Percentiles rank a stretch among this genome's conserved stretches.
phyloP scores from a whole-genome alignment of 2,113 vertebrate genomes.

The Spermophilus dauricus region DNA sequence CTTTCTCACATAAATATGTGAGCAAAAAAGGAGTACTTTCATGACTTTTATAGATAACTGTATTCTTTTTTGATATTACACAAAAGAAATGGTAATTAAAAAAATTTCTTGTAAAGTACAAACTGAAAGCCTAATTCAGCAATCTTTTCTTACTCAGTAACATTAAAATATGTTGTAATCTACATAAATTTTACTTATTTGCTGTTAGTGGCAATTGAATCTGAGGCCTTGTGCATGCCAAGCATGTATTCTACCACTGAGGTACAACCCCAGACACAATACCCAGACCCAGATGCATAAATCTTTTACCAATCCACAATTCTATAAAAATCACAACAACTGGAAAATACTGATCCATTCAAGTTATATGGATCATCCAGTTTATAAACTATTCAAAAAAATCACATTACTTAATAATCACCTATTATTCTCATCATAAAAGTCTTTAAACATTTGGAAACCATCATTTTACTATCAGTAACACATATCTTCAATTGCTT shows the following conservation, averaged over 20 bases:
- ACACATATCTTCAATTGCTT: background rate
- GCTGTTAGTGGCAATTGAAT: background rate
- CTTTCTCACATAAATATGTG: background rate
- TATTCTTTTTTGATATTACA: background rate
- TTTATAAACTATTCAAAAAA: background rate
- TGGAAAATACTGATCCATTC: slow-evolving; percentile 4
- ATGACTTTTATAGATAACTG: slow-evolving; percentile 32
- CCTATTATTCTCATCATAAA: background rate
- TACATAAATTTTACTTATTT: background rate
- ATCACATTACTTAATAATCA: background rate
- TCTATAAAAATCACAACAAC: too few relatives aligned
- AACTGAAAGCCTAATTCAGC: slow-evolving; percentile 11
- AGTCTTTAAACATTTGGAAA: background rate
- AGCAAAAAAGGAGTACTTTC: slow-evolving; percentile 40
- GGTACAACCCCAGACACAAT: background rate
- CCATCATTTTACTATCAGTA: background rate
- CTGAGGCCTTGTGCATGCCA: too few relatives aligned
- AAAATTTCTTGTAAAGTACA: slow-evolving; percentile 39
- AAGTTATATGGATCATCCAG: background rate
- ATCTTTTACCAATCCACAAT: background rate
- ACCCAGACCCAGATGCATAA: background rate
- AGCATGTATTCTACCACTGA: background rate
- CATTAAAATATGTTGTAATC: background rate
- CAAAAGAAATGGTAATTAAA: slow-evolving; percentile 12
- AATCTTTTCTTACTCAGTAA: background rate